Evolutionary conservation across 2,113 vertebrate species (phyloP), one percentile per base, ranked within the genome.

Genomic region (Rhadina sibilatrix): DNA sequence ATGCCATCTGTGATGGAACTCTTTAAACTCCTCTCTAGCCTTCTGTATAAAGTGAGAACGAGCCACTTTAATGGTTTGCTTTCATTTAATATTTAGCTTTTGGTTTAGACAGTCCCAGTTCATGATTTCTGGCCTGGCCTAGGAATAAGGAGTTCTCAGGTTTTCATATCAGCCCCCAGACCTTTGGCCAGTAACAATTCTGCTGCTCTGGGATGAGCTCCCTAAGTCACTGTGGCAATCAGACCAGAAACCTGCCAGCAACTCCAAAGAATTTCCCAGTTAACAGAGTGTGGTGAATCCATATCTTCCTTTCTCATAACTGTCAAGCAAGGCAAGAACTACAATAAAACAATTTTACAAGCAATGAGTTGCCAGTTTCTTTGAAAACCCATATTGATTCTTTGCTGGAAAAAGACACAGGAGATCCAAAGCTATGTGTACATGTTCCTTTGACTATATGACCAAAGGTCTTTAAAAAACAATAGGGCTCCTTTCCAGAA

Each of bases 401-500:
- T 72, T 88, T 64, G 15, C 38, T 74, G 59, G 31, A 54, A 87
- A 69, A 94, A 76, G 50, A 46, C 24, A 79, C 28, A 21, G 56
- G 69, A 80, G 78, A 96, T 80, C 25, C 87, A 87, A 88, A 96
- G 20, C 13, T 52, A 27, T 27, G 81, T 64, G 44, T 24, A 38
- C 47, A n/a, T 53, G 52, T 68, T 87, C 54, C 31, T 93, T 82
- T 30, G 44, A 66, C 64, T 83, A 11, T 47, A 72, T 65, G 49
- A 66, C 24, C 52, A 74, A 94, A 95, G 52, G 27, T 70, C 52
- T 89, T 75, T 82, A 84, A 96, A 93, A 91, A 72, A 76, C 30
- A 96, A 85, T 30, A 79, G 82, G 53, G 25, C 19, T 93, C 30
- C 57, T 89, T 95, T 69, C 53, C 54, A 95, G 90, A 94, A 79